Conservation (phyloP, 2,888 invertebrate species). For the Nasonia oneida region DNA sequence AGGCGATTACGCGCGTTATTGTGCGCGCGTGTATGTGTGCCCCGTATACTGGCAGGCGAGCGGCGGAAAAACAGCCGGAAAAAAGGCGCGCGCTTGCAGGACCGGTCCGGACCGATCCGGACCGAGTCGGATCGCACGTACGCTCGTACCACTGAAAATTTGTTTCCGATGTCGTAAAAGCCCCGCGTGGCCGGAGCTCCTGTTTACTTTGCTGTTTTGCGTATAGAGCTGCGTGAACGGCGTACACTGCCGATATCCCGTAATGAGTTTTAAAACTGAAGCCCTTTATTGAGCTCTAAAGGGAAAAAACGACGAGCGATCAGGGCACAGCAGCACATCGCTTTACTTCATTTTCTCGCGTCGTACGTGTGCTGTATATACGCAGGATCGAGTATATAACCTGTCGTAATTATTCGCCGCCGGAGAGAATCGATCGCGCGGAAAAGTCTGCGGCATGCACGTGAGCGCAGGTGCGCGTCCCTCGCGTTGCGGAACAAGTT, state of each 20-base stretch:
- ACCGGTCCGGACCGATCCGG: constrained; percentile 45
- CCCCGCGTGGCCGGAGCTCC: not conserved
- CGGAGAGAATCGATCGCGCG: not conserved
- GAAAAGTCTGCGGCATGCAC: not conserved
- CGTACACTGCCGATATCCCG: not conserved
- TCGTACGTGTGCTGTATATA: not conserved
- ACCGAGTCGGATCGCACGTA: constrained; percentile 10
- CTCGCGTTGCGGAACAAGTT: not conserved
- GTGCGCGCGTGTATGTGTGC: not conserved
- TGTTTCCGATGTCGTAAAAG: constrained; percentile 36
- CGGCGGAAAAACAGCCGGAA: not conserved
- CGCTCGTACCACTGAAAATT: constrained; percentile 38
- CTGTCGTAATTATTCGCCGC: no score
- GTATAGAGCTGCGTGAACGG: not conserved
- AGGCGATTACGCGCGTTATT: constrained; percentile 55
- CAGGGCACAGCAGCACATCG: not conserved
- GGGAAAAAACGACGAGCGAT: not conserved
- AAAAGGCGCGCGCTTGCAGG: not conserved
- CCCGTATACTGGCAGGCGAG: not conserved
- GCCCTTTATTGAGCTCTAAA: not conserved
- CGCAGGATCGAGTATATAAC: no score
- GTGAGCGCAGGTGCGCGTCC: not conserved
- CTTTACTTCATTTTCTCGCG: not conserved
- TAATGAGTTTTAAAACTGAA: constrained; percentile 17
- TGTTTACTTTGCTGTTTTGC: constrained; percentile 5